Base-by-base conservation (phyloP, 2,797 vertebrate species). In the Taeniopygia guttata region DNA sequence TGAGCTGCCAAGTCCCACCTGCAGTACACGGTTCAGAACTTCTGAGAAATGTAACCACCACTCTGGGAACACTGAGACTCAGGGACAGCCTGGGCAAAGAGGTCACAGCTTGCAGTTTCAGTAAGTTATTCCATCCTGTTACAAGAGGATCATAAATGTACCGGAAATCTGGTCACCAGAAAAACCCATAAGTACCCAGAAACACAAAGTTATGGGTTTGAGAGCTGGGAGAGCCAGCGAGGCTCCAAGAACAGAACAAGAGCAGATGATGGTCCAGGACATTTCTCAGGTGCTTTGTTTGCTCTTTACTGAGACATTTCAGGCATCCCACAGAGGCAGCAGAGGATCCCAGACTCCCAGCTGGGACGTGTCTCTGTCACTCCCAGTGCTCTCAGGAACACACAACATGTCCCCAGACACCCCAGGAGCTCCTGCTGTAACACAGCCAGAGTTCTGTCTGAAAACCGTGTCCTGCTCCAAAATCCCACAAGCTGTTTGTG, bases 21-120 rank as follows among this genome's bases (percentile, higher is more conserved):
- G 27, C 62, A 68, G 22, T 3, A 20, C 46, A 4, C 16, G 40
- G 42, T 11, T 68, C 76, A 81, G 43, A 67, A 25, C 54, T 43
- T 5, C 34, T 1, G 23, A 45, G 76, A 22, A 11, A 43, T 5
- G 2, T 0, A 16, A 36, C 2, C 43, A 3, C 3, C 11, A 4
- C 34, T 2, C 64, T 4, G 43, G 59, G 51, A 82, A 15, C 17
- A 5, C 7, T 15, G 3, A 16, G 10, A 8, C 20, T 8, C 20
- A 5, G 1, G 2, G 2, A 12, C 2, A 56, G 58, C 64, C 76
- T 23, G 54, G 21, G 10, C 67, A 40, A 12, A 54, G 30, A 32
- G 51, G 25, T 9, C 2, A 18, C 48, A 67, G 60, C 27, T 1
- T 5, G 30, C 13, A 25, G 22, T 8, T 48, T 23, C 74, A 29